Evolutionary conservation across 2,888 invertebrate genomes (phyloP).

Genomic region (Lasioglossum figueresi): DNA sequence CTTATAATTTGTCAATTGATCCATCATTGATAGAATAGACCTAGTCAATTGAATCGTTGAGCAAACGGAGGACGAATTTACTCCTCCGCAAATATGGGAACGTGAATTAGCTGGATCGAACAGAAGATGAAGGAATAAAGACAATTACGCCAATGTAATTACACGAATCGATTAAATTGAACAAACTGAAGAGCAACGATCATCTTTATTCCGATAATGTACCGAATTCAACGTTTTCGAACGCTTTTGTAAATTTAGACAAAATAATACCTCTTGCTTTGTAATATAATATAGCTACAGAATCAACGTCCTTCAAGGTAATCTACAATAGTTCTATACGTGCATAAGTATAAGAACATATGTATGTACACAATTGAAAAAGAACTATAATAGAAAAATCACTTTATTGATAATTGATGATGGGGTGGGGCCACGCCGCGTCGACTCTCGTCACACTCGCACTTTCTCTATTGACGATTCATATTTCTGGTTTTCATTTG

Average conservation of each 20-base stretch:
- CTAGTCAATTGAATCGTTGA: constrained; percentile 41
- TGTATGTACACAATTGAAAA: neutral
- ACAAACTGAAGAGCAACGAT: neutral
- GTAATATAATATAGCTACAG: too few relatives aligned
- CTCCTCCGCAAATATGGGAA: constrained; percentile 16
- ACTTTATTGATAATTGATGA: neutral
- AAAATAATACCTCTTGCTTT: neutral
- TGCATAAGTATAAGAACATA: neutral
- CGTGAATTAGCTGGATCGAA: neutral
- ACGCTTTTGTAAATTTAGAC: neutral
- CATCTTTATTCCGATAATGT: neutral
- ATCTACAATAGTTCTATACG: neutral
- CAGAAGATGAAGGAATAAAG: neutral
- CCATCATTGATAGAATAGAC: constrained; percentile 38
- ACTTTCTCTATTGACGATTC: constrained; percentile 16
- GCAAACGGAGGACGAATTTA: constrained; percentile 34
- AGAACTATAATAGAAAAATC: neutral
- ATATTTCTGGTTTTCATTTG: constrained; percentile 88
- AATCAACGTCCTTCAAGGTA: neutral
- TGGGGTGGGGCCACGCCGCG: too few relatives aligned
- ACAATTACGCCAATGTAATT: neutral
- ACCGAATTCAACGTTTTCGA: neutral
- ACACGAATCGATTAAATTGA: neutral
- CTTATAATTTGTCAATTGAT: constrained; percentile 52
- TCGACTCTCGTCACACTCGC: neutral